Evolutionary conservation across 2,888 invertebrate species (phyloP).

Genomic region (Sinhomidia bicolor): DNA sequence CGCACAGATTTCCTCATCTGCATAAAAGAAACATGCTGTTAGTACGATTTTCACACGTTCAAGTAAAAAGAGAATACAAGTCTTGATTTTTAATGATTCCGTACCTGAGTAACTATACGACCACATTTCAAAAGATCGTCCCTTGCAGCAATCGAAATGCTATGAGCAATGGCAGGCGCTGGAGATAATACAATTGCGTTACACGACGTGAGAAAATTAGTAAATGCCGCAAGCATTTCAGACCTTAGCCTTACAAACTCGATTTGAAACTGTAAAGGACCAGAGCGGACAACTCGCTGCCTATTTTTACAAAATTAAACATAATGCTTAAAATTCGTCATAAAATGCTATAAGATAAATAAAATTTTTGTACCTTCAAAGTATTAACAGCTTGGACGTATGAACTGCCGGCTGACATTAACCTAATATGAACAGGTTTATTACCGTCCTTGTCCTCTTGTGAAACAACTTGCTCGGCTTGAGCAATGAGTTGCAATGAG

Average conservation of each 20-base stretch:
- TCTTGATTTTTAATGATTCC: neutral
- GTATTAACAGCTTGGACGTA: conserved; percentile 87
- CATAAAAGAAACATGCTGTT: conserved; percentile 78
- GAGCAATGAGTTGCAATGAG: conserved; percentile 85
- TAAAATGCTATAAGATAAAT: too few relatives aligned
- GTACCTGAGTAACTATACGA: conserved; percentile 88
- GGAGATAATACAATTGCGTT: conserved; percentile 92
- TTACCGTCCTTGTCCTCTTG: conserved; percentile 50
- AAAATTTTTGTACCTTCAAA: conserved; percentile 84
- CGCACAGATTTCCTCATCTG: conserved; percentile 88
- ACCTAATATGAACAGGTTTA: conserved; percentile 72
- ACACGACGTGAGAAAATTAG: conserved; percentile 87
- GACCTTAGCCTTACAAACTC: conserved; percentile 90
- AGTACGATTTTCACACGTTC: neutral
- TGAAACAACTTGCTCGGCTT: conserved; percentile 82
- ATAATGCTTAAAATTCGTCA: too few relatives aligned
- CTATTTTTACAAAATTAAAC: conserved; percentile 82
- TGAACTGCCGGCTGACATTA: conserved; percentile 85
- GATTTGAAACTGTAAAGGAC: conserved; percentile 87
- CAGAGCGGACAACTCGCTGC: conserved; percentile 87
- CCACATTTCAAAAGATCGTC: conserved; percentile 91
- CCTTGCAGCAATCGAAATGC: conserved; percentile 87
- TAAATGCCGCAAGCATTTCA: conserved; percentile 87
- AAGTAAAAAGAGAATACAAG: too few relatives aligned
- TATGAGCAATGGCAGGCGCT: conserved; percentile 94